Evolutionary conservation across 2,888 invertebrate genomes (phyloP), one percentile per base, ranked within the genome.

Genomic region (Microlaimidae sp.): DNA sequence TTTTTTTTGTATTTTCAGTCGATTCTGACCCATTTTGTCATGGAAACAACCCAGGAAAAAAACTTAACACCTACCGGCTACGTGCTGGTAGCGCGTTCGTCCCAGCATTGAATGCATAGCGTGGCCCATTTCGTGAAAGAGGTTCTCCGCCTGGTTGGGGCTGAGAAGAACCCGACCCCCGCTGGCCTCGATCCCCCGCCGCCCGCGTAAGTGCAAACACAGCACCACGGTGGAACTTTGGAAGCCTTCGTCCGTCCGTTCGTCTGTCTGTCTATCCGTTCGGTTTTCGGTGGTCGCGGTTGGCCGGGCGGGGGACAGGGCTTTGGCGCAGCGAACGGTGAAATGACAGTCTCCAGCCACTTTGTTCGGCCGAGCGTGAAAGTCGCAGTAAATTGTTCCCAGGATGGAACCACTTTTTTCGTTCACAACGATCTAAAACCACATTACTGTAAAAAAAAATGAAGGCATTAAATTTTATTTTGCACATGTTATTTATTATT

Each of bases 101-200:
- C 88, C 97, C 61, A 97, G 74, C 90, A 97, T 93, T 21, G 93
- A 92, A 74, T 97, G 97, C 79, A 95, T 82, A 19, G 95, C 97
- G 75, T 97, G 97, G 0, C 97, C 97, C 82, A 90, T 82, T 77
- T 97, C 95, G 71, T 97, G 97, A 73, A 95, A 95, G 60, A 97
- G 76, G 75, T 93, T 97, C 73, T 95, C 93, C 7, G 93, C 83
- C 66, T 85, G 82, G 21, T 80, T 79, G 1, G 86, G 84, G 25
- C 81, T 79, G 52, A 97, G 76, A 51, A 92, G 74, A 43, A 85
- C 82, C 0, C 71, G 71, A 3, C 58, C 56, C 1, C 85, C 43
- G n/a, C 13, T 10, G 21, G 43, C 17, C 10, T 17, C 32, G n/a
- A n/a, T n/a, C n/a, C n/a, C n/a, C n/a, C n/a, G n/a, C 32, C 17